Conservation (phyloP, 2,888 invertebrate genomes). For the Protula sp. region DNA sequence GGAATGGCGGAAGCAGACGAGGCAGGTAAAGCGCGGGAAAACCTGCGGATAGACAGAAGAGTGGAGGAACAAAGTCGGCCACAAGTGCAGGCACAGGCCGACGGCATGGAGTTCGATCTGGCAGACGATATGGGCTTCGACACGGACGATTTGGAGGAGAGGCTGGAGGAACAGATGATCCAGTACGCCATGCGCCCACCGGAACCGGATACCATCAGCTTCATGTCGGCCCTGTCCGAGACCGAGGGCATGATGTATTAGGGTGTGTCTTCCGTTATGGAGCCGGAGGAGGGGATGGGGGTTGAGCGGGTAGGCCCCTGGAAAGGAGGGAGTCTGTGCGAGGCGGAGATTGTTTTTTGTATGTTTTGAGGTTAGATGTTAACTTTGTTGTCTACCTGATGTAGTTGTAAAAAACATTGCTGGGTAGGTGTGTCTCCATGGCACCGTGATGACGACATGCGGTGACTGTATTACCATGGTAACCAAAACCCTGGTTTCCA, state of each 20-base stretch:
- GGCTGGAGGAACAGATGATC: conserved; percentile 8
- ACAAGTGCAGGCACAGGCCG: conserved; percentile 5
- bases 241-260: conserved; percentile 3
- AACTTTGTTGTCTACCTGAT: too few relatives aligned
- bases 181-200: background rate
- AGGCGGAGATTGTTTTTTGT: too few relatives aligned
- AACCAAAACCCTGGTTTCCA: too few relatives aligned
- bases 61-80: conserved; percentile 18
- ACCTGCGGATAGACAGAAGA: conserved; percentile 16
- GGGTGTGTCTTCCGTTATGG: too few relatives aligned
- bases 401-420: too few relatives aligned
- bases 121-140: conserved; percentile 3
- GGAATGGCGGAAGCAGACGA: conserved; percentile 44
- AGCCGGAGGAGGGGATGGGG: too few relatives aligned
- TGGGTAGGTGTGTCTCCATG: too few relatives aligned
- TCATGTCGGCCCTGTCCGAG: conserved; percentile 6
- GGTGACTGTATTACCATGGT: too few relatives aligned
- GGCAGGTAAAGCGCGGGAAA: conserved; percentile 17
- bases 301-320: too few relatives aligned
- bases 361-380: too few relatives aligned
- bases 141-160: conserved; percentile 8
- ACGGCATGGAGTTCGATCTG: background rate
- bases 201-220: conserved; percentile 6
- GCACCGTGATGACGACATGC: too few relatives aligned
- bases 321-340: too few relatives aligned